phyloP scores from a whole-genome alignment of 2,113 vertebrate genomes.

The Mesitornis unicolor region DNA sequence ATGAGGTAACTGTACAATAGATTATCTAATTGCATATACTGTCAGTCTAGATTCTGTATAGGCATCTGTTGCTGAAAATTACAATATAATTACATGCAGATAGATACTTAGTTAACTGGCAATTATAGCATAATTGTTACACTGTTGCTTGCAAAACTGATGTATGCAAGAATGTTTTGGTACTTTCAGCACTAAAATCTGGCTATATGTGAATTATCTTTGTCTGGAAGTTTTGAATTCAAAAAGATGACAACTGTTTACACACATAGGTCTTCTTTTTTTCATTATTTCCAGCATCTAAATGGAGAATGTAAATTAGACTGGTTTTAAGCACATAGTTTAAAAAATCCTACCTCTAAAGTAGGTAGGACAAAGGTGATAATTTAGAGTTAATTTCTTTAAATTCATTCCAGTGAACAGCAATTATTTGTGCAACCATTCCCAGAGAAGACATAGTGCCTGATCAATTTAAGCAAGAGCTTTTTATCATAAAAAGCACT shows the following conservation, averaged over 20 bases:
- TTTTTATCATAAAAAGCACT: not conserved
- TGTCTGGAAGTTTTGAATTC: not conserved
- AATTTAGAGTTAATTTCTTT: not conserved
- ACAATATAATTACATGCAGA: slow-evolving; percentile 27
- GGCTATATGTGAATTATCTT: not conserved
- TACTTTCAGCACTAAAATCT: not conserved
- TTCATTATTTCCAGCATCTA: not conserved
- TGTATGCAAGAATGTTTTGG: slow-evolving; percentile 4
- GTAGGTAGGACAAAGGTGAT: not conserved
- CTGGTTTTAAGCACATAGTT: not conserved
- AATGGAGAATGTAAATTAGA: not conserved
- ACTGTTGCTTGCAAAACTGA: not conserved
- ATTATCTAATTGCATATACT: slow-evolving; percentile 24
- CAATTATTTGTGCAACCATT: not conserved
- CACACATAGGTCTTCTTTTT: not conserved
- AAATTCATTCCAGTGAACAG: not conserved
- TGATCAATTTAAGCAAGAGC: not conserved
- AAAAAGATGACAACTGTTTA: not conserved
- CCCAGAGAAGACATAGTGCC: not conserved
- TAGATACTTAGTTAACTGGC: slow-evolving; percentile 46
- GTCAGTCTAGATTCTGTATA: not conserved
- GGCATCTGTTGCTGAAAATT: slow-evolving; percentile 53
- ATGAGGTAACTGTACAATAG: slow-evolving; percentile 8
- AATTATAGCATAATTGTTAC: slow-evolving; percentile 37
- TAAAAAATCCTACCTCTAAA: not conserved